phyloP scores from a whole-genome alignment of 2,888 invertebrate genomes.

The Drosophila pegasa region DNA sequence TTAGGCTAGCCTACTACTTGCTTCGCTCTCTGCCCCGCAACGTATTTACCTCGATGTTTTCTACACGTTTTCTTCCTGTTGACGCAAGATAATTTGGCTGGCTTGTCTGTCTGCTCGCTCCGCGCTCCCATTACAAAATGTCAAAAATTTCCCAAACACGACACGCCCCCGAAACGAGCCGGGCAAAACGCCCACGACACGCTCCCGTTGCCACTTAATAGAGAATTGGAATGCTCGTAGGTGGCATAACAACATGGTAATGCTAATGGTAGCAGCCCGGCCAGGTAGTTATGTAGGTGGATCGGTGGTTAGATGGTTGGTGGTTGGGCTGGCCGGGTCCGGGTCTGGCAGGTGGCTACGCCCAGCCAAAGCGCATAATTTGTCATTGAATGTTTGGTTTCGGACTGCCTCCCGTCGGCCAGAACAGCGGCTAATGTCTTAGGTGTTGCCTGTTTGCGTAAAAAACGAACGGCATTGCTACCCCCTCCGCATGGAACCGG shows the following conservation, averaged over 20 bases:
- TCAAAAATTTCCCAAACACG: slow-evolving; percentile 63
- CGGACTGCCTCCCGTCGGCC: slow-evolving; percentile 24
- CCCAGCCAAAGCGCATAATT: slow-evolving; percentile 73
- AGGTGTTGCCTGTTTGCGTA: slow-evolving; percentile 69
- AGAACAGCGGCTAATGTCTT: slow-evolving; percentile 62
- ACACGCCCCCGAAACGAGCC: slow-evolving; percentile 51
- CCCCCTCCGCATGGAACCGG: slow-evolving; percentile 33
- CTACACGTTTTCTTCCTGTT: slow-evolving; percentile 67
- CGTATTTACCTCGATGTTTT: slow-evolving; percentile 43
- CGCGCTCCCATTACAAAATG: slow-evolving; percentile 72
- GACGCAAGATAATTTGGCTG: slow-evolving; percentile 76
- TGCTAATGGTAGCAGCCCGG: slow-evolving; percentile 47
- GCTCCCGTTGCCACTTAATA: slow-evolving; percentile 42
- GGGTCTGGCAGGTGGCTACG: slow-evolving; percentile 53
- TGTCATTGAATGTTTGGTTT: slow-evolving; percentile 81
- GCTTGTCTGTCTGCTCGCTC: slow-evolving; percentile 51
- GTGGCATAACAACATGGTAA: slow-evolving; percentile 70
- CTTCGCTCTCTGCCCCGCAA: slow-evolving; percentile 25
- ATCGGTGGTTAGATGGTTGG: slow-evolving; percentile 21
- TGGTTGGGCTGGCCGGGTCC: slow-evolving; percentile 11
- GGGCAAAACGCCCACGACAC: slow-evolving; percentile 71
- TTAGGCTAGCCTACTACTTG: slow-evolving; percentile 54
- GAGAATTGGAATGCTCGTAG: slow-evolving; percentile 58
- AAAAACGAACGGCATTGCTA: slow-evolving; percentile 51
- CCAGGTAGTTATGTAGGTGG: slow-evolving; percentile 47